Conservation (phyloP, 2,113 vertebrate species). For the Arenaria interpres region DNA sequence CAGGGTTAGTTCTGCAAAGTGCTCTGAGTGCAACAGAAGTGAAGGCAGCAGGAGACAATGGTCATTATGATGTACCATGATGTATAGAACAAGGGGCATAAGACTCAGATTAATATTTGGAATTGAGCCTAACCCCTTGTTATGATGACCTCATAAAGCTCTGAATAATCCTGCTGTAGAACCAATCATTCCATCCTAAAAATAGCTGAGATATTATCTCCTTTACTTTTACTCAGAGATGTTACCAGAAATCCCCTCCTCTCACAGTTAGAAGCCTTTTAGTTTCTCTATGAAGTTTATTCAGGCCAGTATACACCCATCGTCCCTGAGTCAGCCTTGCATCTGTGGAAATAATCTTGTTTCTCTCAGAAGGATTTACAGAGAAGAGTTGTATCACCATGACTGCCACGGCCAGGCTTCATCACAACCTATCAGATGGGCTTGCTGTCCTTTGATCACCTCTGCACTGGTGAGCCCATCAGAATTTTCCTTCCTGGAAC, state of each 20-base stretch:
- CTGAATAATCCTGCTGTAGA: not conserved
- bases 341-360: not conserved
- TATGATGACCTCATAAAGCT: not conserved
- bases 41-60: not conserved
- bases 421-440: not conserved
- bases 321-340: not conserved
- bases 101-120: not conserved
- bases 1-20: not conserved
- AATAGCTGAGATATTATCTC: not conserved
- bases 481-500: not conserved
- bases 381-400: not conserved
- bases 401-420: not conserved
- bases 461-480: not conserved
- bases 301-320: not conserved
- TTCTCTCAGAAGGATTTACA: not conserved
- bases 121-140: not conserved
- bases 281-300: not conserved
- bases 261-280: not conserved
- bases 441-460: not conserved
- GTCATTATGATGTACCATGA: too few relatives aligned
- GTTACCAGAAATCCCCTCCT: not conserved
- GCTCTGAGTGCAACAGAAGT: not conserved
- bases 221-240: not conserved
- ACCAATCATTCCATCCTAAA: not conserved
- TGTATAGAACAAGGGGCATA: not conserved